phyloP scores from a whole-genome alignment of 2,113 vertebrate genomes.

The Laticauda laticaudata region DNA sequence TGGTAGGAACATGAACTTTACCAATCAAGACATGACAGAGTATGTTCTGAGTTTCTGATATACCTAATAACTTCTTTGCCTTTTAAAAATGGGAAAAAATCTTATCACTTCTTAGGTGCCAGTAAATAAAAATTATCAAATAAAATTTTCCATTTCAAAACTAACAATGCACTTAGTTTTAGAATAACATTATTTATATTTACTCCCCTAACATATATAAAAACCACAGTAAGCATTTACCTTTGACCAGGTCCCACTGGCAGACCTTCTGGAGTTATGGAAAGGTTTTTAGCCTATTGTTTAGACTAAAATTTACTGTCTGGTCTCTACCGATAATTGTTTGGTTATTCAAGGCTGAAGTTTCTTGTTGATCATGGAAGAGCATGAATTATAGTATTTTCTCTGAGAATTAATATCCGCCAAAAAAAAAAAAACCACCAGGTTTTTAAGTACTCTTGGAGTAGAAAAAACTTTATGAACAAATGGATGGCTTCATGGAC shows the following conservation, averaged over 20 bases:
- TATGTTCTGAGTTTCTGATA: neutral
- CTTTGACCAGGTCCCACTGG: conserved; percentile 19
- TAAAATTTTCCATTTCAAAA: conserved; percentile 24
- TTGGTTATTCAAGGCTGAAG: conserved; percentile 14
- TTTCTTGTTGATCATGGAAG: conserved; percentile 14
- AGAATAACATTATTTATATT: conserved; percentile 17
- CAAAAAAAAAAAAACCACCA: neutral
- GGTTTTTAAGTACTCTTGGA: neutral
- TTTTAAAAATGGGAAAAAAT: neutral
- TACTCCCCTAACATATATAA: neutral
- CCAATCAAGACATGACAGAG: neutral
- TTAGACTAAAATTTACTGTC: conserved; percentile 6
- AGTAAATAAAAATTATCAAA: conserved; percentile 22
- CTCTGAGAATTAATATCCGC: neutral
- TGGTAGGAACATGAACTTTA: neutral
- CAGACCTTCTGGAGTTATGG: neutral
- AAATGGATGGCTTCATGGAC: neutral
- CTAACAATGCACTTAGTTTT: neutral
- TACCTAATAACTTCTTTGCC: neutral
- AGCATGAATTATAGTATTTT: neutral
- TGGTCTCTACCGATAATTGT: conserved; percentile 5
- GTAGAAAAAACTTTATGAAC: neutral
- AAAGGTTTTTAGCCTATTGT: conserved; percentile 21
- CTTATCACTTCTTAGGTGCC: too few relatives aligned
- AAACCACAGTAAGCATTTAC: conserved; percentile 37